Conservation (phyloP, 2,113 vertebrate genomes). For the Hyla sarda region DNA sequence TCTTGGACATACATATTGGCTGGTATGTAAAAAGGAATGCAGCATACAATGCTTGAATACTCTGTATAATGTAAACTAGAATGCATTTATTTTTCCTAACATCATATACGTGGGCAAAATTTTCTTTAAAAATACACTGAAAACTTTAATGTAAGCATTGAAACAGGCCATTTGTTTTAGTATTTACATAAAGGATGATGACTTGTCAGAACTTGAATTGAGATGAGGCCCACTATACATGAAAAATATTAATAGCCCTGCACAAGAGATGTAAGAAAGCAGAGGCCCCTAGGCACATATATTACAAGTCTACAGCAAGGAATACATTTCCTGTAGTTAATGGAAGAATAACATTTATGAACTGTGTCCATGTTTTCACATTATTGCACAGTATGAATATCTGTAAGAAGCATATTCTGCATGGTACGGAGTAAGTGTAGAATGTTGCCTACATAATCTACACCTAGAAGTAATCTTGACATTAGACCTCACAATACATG, state of each 20-base stretch:
- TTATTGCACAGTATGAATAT: constrained; percentile 17
- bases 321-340: constrained; percentile 44
- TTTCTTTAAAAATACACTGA: constrained; percentile 55
- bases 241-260: constrained; percentile 33
- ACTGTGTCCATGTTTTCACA: constrained; percentile 35
- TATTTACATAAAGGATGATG: constrained; percentile 48
- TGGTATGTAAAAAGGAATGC: not conserved
- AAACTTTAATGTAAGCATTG: constrained; percentile 55
- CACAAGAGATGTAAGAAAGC: constrained; percentile 18
- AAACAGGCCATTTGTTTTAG: constrained; percentile 54
- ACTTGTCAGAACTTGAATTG: constrained; percentile 37
- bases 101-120: constrained; percentile 38
- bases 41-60: constrained; percentile 19
- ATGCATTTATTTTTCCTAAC: constrained; percentile 53
- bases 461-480: constrained; percentile 12
- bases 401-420: not conserved
- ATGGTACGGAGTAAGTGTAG: not conserved
- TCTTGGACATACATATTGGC: not conserved
- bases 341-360: constrained; percentile 46
- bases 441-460: not conserved
- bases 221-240: constrained; percentile 40
- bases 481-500: not conserved
- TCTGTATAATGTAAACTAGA: constrained; percentile 19
- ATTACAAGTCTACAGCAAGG: not conserved
- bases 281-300: constrained; percentile 14